phyloP scores from a whole-genome alignment of 2,888 invertebrate genomes.

The Spisula solida region DNA sequence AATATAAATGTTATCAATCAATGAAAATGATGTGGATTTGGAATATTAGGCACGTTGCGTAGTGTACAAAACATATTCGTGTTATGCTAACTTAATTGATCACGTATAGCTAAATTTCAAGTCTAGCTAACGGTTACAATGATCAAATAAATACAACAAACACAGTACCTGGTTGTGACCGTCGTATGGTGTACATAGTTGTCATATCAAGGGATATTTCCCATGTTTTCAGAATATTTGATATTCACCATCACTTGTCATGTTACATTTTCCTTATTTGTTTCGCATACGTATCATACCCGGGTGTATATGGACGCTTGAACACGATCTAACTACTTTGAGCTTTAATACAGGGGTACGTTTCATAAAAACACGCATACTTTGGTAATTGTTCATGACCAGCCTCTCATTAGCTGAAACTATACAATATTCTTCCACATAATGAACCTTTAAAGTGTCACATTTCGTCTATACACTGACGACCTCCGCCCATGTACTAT shows the following conservation, averaged over 20 bases:
- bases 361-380: slow-evolving; percentile 52
- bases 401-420: slow-evolving; percentile 50
- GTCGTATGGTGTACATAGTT: not conserved
- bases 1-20: too few relatives aligned
- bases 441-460: slow-evolving; percentile 36
- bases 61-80: too few relatives aligned
- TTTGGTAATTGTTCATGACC: slow-evolving; percentile 50
- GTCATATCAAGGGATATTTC: slow-evolving; percentile 9
- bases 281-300: slow-evolving; percentile 42
- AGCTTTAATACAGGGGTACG: slow-evolving; percentile 13
- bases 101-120: not conserved
- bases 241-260: slow-evolving; percentile 16
- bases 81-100: not conserved
- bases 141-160: not conserved
- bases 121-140: not conserved
- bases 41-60: too few relatives aligned
- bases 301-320: slow-evolving; percentile 35
- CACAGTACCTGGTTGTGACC: not conserved
- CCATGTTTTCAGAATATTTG: slow-evolving; percentile 27
- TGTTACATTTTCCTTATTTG: slow-evolving; percentile 26
- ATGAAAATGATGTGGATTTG: too few relatives aligned
- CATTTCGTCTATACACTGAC: not conserved
- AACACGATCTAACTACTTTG: slow-evolving; percentile 21
- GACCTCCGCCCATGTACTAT: slow-evolving; percentile 44
- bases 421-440: slow-evolving; percentile 38